Conservation (phyloP, 2,888 invertebrate species). For the Beris chalybata region DNA sequence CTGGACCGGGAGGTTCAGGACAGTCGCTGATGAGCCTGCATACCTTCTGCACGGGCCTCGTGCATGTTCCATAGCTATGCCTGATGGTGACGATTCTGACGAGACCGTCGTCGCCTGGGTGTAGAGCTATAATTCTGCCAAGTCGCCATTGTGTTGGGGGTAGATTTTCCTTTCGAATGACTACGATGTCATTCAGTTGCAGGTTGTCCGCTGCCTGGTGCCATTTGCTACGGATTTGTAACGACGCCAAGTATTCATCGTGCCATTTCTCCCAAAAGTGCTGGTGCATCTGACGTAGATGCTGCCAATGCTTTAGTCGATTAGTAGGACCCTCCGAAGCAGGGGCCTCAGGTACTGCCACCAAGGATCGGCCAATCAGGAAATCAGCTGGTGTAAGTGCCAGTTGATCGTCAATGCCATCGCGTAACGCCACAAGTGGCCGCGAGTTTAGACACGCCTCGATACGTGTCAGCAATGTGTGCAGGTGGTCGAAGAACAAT, state of each 20-base stretch:
- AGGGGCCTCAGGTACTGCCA: conserved; percentile 41
- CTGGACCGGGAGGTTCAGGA: conserved; percentile 5
- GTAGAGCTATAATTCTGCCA: conserved; percentile 40
- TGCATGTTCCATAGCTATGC: not conserved
- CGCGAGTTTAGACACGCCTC: conserved; percentile 44
- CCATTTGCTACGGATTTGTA: conserved; percentile 31
- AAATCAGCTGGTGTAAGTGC: conserved; percentile 38
- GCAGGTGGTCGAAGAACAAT: conserved; percentile 40
- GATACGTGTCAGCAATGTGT: conserved; percentile 42
- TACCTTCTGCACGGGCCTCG: not conserved
- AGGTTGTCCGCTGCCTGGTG: conserved; percentile 22
- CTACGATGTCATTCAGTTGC: conserved; percentile 40
- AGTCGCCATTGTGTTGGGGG: conserved; percentile 43
- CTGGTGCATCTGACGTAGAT: conserved; percentile 35
- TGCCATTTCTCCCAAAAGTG: conserved; percentile 35
- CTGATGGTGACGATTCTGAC: conserved; percentile 38
- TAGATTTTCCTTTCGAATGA: conserved; percentile 42
- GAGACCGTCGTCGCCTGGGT: conserved; percentile 42
- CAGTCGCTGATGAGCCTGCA: not conserved
- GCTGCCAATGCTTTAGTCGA: conserved; percentile 42
- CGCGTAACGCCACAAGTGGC: conserved; percentile 39
- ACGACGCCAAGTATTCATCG: conserved; percentile 24
- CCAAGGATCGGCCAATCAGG: conserved; percentile 32
- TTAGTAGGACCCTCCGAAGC: conserved; percentile 36
- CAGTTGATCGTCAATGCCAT: conserved; percentile 32